Percentiles rank a stretch among this genome's conserved stretches.
Evolutionary conservation across 2,797 vertebrate genomes (phyloP).

Genomic region (Allobates femoralis): DNA sequence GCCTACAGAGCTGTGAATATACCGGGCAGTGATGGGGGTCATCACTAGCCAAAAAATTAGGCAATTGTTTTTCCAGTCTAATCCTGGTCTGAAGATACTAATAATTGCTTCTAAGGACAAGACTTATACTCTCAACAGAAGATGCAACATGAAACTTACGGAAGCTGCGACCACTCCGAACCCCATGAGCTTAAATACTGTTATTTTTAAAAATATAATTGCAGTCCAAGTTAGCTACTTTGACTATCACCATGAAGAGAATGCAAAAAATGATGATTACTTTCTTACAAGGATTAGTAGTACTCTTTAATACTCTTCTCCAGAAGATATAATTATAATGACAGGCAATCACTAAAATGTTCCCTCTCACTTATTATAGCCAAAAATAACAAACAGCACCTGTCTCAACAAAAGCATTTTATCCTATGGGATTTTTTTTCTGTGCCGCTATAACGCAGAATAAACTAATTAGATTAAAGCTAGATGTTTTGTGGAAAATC

Average conservation of each 20-base stretch:
- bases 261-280: constrained; percentile 52
- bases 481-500: constrained; percentile 26
- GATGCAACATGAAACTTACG: constrained; percentile 15
- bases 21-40: not conserved
- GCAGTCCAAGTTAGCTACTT: constrained; percentile 19
- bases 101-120: not conserved
- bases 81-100: constrained; percentile 4
- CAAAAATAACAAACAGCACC: constrained; percentile 58
- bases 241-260: constrained; percentile 41
- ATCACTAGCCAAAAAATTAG: not conserved
- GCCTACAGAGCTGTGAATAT: not conserved
- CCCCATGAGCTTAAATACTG: constrained; percentile 12
- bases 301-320: constrained; percentile 48
- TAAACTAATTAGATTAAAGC: constrained; percentile 53
- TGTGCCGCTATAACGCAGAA: constrained; percentile 8
- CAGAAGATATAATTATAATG: constrained; percentile 55
- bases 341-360: constrained; percentile 47
- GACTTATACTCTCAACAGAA: not conserved
- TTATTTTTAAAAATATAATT: constrained; percentile 53
- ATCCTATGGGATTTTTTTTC: constrained; percentile 44
- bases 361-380: constrained; percentile 48
- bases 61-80: not conserved
- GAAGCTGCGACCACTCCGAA: constrained; percentile 28
- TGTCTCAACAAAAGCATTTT: constrained; percentile 49
- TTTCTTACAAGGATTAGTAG: constrained; percentile 44